A percentile compares a stretch with the other conserved stretches of the same genome.
Conservation (phyloP, 2,797 vertebrate species). For the Mallotus villosus region DNA sequence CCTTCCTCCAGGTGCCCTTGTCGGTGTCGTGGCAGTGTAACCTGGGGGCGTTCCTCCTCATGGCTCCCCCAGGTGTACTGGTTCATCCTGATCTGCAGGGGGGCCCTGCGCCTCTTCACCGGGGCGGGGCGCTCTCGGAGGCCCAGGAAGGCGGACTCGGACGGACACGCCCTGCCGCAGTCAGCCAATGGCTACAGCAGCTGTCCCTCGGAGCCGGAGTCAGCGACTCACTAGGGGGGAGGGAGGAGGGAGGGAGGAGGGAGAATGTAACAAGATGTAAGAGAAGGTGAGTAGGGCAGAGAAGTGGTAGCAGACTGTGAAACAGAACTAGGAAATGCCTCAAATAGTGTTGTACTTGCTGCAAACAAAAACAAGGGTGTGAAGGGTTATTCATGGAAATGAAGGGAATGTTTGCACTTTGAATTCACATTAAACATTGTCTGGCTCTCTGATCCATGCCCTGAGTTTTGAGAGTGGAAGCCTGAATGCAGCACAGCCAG, state of each 20-base stretch:
- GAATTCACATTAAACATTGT: neutral
- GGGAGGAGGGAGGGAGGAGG: constrained; percentile 24
- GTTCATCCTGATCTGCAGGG: constrained; percentile 89
- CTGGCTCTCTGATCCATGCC: neutral
- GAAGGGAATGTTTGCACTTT: constrained; percentile 15
- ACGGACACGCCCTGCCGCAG: constrained; percentile 57
- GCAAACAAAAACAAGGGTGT: constrained; percentile 8
- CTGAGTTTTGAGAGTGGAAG: constrained; percentile 49
- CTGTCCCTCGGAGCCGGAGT: constrained; percentile 63
- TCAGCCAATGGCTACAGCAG: constrained; percentile 76
- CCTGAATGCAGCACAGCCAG: constrained; percentile 67
- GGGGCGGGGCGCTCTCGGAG: constrained; percentile 66
- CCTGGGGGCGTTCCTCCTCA: constrained; percentile 82
- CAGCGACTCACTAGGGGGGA: constrained; percentile 65
- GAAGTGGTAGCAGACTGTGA: neutral
- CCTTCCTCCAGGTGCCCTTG: constrained; percentile 73
- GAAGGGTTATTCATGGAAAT: constrained; percentile 49
- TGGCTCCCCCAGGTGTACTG: constrained; percentile 91
- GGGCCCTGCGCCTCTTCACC: constrained; percentile 79
- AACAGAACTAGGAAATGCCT: constrained; percentile 53
- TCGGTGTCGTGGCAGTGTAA: constrained; percentile 77
- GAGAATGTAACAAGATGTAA: neutral
- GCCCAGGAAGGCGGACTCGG: constrained; percentile 57
- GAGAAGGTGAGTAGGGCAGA: constrained; percentile 4
- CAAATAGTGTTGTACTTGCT: constrained; percentile 37